A percentile compares a stretch with the other conserved stretches of the same genome.
These are phyloP conservation scores for Ochlodes sylvanus DNA, from an alignment of 2,888 invertebrate species.

Conservation along the genomic window DNA sequence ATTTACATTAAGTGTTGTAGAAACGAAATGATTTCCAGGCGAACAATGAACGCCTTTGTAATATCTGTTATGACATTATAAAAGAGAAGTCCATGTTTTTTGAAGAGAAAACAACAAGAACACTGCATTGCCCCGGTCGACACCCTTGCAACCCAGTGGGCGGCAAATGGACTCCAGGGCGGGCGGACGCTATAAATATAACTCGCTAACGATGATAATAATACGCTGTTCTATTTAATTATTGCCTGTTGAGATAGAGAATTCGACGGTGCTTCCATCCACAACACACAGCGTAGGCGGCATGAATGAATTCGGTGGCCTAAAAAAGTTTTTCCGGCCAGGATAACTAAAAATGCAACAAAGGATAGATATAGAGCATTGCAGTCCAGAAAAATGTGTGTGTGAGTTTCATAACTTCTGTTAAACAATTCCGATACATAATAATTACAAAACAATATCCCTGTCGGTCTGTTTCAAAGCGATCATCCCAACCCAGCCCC, in stretches of 20 bases:
- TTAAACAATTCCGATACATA: no score
- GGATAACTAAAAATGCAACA: constrained; percentile 11
- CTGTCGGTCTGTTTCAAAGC: no score
- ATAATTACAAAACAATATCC: no score
- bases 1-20: constrained; percentile 15
- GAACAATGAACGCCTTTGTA: constrained; percentile 22
- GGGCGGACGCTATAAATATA: constrained; percentile 67
- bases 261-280: constrained; percentile 46
- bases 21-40: constrained; percentile 9
- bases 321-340: not conserved
- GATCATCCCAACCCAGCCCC: no score
- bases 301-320: constrained; percentile 18
- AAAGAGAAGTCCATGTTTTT: constrained; percentile 15
- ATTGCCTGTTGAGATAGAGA: constrained; percentile 61
- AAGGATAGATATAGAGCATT: not conserved
- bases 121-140: constrained; percentile 60
- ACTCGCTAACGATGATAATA: constrained; percentile 70
- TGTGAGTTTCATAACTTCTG: not conserved
- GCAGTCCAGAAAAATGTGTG: not conserved
- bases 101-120: constrained; percentile 13
- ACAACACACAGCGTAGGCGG: constrained; percentile 39
- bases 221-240: constrained; percentile 68
- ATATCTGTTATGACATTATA: constrained; percentile 14
- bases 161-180: constrained; percentile 71
- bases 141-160: constrained; percentile 67